These are phyloP conservation scores for Platysteira castanea DNA, from an alignment of 2,113 vertebrate genomes.

Conservation along the genomic window DNA sequence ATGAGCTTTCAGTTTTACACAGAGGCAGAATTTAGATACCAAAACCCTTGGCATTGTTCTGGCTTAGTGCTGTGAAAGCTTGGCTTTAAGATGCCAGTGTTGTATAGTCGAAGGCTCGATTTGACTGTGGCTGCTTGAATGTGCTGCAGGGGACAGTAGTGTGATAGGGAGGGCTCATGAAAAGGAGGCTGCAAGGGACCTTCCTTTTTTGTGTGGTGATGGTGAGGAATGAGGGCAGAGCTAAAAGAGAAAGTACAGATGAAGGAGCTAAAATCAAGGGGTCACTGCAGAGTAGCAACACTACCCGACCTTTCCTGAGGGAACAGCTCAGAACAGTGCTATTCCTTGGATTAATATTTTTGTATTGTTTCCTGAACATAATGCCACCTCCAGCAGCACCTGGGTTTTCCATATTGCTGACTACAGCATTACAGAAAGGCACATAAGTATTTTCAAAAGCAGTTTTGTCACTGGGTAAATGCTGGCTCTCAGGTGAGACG, in stretches of 20 bases:
- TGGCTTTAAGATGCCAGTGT: background rate
- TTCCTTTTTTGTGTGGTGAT: background rate
- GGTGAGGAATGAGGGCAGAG: background rate
- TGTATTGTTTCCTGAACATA: background rate
- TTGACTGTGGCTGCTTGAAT: background rate
- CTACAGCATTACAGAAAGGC: background rate
- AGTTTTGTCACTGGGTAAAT: background rate
- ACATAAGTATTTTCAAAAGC: background rate
- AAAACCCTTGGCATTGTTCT: background rate
- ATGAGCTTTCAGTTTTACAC: background rate
- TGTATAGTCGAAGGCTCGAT: background rate
- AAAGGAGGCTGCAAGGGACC: background rate
- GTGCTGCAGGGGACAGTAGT: background rate
- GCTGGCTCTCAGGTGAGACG: background rate
- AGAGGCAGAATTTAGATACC: background rate
- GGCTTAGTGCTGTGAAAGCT: background rate
- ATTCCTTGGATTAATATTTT: background rate
- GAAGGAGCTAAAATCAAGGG: background rate
- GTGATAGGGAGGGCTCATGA: background rate
- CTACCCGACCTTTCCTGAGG: background rate
- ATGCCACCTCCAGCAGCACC: background rate
- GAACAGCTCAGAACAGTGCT: background rate
- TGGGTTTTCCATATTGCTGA: background rate
- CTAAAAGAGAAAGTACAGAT: background rate
- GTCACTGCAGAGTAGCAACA: background rate